Percentiles rank a stretch among this genome's conserved stretches.
phyloP scores from a whole-genome alignment of 1,140 invertebrate genomes.

The Cylas formicarius region DNA sequence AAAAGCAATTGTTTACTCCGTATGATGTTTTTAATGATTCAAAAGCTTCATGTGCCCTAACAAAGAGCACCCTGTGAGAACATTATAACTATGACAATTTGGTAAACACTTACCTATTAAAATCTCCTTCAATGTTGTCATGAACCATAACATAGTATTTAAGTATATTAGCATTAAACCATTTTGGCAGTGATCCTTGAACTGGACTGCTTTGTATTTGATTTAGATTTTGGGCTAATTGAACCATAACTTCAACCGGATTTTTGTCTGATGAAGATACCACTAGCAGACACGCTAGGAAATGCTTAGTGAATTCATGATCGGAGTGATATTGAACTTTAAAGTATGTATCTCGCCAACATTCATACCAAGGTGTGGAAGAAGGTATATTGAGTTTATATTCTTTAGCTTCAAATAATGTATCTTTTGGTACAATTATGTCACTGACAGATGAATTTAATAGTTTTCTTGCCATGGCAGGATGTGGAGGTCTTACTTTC shows the following conservation, averaged over 20 bases:
- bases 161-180: constrained; percentile 80
- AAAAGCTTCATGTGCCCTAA: constrained; percentile 75
- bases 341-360: constrained; percentile 89
- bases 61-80: constrained; percentile 22
- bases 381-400: constrained; percentile 59
- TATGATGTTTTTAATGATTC: constrained; percentile 78
- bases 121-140: constrained; percentile 23
- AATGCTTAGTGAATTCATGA: constrained; percentile 92
- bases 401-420: constrained; percentile 45
- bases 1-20: constrained; percentile 76
- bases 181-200: constrained; percentile 76
- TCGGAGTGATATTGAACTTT: constrained; percentile 84
- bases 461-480: constrained; percentile 75
- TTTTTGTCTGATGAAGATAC: constrained; percentile 75
- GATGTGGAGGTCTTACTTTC: constrained; percentile 70
- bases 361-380: constrained; percentile 89
- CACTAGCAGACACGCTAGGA: constrained; percentile 83
- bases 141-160: constrained; percentile 80
- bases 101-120: constrained; percentile 16
- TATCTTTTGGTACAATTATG: constrained; percentile 58
- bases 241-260: constrained; percentile 70
- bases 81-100: not conserved
- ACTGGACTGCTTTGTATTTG: constrained; percentile 62
- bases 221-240: constrained; percentile 69
- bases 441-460: constrained; percentile 79